Conservation (phyloP, 2,113 vertebrate genomes). For the Nannobrachium achirus region DNA sequence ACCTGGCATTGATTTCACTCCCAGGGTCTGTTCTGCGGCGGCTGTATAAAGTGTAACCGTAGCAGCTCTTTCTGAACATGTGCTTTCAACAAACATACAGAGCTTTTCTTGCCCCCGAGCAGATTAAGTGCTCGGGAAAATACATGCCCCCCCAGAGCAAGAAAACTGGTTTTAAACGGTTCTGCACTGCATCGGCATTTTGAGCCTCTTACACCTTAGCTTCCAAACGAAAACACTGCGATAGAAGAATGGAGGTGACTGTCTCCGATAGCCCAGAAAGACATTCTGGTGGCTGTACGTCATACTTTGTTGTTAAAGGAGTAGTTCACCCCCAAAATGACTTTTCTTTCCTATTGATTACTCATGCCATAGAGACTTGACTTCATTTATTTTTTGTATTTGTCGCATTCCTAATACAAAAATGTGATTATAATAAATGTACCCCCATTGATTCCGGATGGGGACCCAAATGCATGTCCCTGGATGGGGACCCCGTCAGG, state of each 20-base stretch:
- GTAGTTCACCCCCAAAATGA: too few species aligned
- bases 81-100: not conserved
- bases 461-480: too few species aligned
- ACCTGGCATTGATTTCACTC: constrained; percentile 4
- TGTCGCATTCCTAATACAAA: too few species aligned
- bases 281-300: not conserved
- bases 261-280: not conserved
- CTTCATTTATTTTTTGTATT: too few species aligned
- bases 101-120: constrained; percentile 49
- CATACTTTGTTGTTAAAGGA: not conserved
- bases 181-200: constrained; percentile 25
- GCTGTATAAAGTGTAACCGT: not conserved
- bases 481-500: too few species aligned
- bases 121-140: constrained; percentile 68
- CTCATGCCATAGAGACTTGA: too few species aligned
- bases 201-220: constrained; percentile 25
- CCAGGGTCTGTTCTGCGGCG: not conserved
- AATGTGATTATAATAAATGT: too few species aligned
- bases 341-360: too few species aligned
- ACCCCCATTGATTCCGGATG: too few species aligned
- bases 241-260: constrained; percentile 11
- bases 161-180: constrained; percentile 36
- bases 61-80: not conserved
- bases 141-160: constrained; percentile 55
- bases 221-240: constrained; percentile 19